Percentiles rank a stretch among this genome's conserved stretches.
phyloP scores from a whole-genome alignment of 2,113 vertebrate species.

The Smithornis capensis region DNA sequence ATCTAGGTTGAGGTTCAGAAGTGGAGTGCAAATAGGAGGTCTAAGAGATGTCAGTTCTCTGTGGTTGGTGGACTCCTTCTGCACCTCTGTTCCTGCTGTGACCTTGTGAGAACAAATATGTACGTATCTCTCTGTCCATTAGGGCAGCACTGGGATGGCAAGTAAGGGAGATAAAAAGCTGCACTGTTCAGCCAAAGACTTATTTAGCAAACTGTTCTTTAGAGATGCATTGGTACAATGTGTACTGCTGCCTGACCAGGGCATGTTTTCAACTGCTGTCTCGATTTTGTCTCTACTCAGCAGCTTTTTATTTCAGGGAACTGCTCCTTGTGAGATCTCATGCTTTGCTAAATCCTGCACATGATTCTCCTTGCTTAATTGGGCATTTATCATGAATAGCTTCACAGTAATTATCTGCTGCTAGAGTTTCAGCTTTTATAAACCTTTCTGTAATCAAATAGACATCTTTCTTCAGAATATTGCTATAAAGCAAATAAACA shows the following conservation, averaged over 20 bases:
- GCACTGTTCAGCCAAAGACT: not conserved
- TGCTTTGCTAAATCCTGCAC: not conserved
- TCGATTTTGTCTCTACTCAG: not conserved
- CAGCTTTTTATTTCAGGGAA: not conserved
- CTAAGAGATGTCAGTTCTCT: not conserved
- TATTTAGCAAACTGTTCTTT: not conserved
- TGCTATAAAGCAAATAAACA: not conserved
- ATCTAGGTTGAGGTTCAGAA: not conserved
- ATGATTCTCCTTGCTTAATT: not conserved
- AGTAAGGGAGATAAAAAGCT: not conserved
- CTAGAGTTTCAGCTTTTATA: not conserved
- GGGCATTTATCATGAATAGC: not conserved
- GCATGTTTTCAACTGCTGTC: not conserved
- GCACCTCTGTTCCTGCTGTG: not conserved
- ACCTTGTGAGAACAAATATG: not conserved
- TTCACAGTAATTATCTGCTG: not conserved
- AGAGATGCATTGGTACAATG: fast-evolving
- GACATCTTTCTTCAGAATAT: not conserved
- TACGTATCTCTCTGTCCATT: not conserved
- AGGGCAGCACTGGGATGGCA: not conserved
- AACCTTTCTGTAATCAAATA: not conserved
- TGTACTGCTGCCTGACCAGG: not conserved
- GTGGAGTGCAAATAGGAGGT: not conserved
- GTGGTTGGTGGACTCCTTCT: not conserved
- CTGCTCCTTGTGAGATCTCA: fast-evolving